Base-by-base conservation (phyloP, 2,797 vertebrate species). In the Xenops minutus region DNA sequence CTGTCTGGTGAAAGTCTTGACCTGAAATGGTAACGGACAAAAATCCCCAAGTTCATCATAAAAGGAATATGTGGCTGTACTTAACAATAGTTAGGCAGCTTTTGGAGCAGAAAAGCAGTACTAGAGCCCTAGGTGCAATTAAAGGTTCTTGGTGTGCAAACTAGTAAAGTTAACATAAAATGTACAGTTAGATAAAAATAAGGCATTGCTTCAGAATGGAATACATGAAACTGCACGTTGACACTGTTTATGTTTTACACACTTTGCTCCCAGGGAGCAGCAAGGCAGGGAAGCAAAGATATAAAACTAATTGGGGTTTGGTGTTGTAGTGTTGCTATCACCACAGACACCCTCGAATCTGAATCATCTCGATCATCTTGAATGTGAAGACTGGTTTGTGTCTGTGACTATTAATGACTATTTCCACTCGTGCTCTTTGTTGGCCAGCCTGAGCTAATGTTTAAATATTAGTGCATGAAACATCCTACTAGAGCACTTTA, bases 381-480 rank as follows among this genome's bases (percentile, higher is more conserved):
- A 30, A 39, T 48, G 24, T 1, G 23, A 27, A 23, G 26, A 30
- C 10, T 7, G 15, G 9, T 58, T 46, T 46, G 12, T 22, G 20
- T 69, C 52, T 0, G 0, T 48, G n/a, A 56, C 29, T 30, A 15
- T 22, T 62, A 30, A 62, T 62, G 59, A 62, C 59, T 62, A 5
- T 32, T 74, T 29, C 26, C 3, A 0, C 61, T 52, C 41, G 36
- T 64, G 39, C 27, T 34, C 6, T 0, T 1, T 15, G 16, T 12
- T 66, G 56, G 22, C 22, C 67, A 43, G 10, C 22, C 27, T 27
- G 26, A 72, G n/a, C 26, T 48, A 26, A 10, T 20, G 10, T 56
- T 81, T 77, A 46, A 27, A 64, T 55, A 62, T 75, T 34, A 24
- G n/a, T 20, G 27, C 14, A 9, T 55, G 17, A 64, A 55, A 46